phyloP scores from a whole-genome alignment of 1,140 invertebrate genomes.

The Muscidifurax raptorellus region DNA sequence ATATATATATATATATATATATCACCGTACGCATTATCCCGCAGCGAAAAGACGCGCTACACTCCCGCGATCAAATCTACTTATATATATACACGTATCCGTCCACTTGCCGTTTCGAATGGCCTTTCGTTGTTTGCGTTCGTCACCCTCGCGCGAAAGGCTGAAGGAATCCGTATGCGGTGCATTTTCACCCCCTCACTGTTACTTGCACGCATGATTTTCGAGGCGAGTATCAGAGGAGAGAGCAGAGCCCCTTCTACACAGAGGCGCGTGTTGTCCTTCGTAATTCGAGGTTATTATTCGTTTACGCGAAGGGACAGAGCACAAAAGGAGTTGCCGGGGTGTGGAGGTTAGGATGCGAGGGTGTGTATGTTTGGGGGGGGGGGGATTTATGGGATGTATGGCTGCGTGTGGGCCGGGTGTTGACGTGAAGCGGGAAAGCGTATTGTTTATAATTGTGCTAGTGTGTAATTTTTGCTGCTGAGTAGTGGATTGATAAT shows the following conservation, averaged over 20 bases:
- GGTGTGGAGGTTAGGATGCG: background rate
- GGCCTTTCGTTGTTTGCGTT: slow-evolving; percentile 60
- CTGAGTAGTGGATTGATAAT: background rate
- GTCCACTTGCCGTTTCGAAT: slow-evolving; percentile 59
- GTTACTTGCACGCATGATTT: slow-evolving; percentile 2
- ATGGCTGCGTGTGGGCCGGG: background rate
- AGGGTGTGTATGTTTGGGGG: background rate
- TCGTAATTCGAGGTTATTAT: slow-evolving; percentile 71
- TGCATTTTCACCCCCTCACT: slow-evolving; percentile 54
- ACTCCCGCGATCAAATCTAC: slow-evolving; percentile 57
- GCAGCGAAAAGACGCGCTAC: background rate
- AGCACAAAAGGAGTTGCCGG: background rate
- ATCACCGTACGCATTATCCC: background rate
- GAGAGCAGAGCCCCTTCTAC: background rate
- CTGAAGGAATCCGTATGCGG: slow-evolving; percentile 56
- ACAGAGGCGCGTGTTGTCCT: slow-evolving; percentile 6
- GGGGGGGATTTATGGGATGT: background rate
- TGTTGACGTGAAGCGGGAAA: background rate
- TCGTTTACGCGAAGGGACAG: slow-evolving; percentile 60
- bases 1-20: too few relatives aligned
- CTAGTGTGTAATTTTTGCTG: background rate
- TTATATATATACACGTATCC: slow-evolving; percentile 1
- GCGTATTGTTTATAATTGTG: background rate
- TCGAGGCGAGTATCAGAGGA: background rate
- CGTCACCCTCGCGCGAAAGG: slow-evolving; percentile 33